Percentiles rank a stretch among this genome's conserved stretches.
phyloP scores from a whole-genome alignment of 2,888 invertebrate species.

The Gari tellinella region DNA sequence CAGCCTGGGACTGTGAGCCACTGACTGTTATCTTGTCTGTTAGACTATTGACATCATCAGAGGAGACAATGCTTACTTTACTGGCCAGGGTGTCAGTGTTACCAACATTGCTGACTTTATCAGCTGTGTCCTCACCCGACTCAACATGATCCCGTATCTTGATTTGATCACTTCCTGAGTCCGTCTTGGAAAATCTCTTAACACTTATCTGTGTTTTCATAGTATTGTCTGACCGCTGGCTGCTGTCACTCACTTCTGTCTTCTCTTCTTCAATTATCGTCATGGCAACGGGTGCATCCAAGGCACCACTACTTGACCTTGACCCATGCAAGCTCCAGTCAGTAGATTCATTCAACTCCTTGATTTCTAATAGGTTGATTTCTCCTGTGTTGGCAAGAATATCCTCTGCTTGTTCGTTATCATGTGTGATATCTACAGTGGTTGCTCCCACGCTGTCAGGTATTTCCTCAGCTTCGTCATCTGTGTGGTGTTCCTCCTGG shows the following conservation, averaged over 20 bases:
- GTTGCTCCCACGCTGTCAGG: constrained; percentile 10
- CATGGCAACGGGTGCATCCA: constrained; percentile 30
- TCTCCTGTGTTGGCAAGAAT: constrained; percentile 58
- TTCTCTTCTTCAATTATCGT: constrained; percentile 44
- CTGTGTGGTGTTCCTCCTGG: too few relatives aligned
- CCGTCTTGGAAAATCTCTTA: constrained; percentile 12
- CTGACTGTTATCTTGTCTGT: too few relatives aligned
- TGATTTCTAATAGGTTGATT: constrained; percentile 42
- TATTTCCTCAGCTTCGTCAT: constrained; percentile 8
- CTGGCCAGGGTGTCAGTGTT: too few relatives aligned
- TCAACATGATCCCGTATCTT: constrained; percentile 28
- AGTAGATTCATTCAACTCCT: constrained; percentile 50
- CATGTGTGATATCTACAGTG: constrained; percentile 21
- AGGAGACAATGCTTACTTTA: too few relatives aligned
- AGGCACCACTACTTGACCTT: constrained; percentile 48
- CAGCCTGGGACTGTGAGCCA: constrained; percentile 23
- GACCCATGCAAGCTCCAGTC: constrained; percentile 50
- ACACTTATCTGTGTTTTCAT: constrained; percentile 11
- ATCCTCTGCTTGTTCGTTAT: constrained; percentile 38
- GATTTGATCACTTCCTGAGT: constrained; percentile 3
- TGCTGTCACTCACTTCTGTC: constrained; percentile 38
- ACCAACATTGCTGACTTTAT: constrained; percentile 13
- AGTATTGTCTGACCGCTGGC: constrained; percentile 25
- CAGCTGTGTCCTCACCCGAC: constrained; percentile 21
- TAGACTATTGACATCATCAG: too few relatives aligned